Base-by-base conservation (phyloP, 2,113 vertebrate species). In the Typhlomys cinereus region DNA sequence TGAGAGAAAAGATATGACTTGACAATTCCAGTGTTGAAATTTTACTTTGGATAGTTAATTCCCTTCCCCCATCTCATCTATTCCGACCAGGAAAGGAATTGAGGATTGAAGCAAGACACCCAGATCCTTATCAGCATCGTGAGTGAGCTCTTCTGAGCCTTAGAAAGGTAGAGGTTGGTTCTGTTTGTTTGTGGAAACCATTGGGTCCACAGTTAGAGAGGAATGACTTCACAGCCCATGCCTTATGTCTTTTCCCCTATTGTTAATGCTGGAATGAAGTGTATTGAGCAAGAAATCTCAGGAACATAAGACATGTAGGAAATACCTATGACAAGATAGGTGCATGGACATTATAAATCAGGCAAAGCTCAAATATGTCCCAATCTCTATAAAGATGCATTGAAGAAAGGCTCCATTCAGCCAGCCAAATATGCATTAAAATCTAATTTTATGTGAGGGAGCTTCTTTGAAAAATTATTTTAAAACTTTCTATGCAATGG, bases 401-500 rank as follows among this genome's bases (percentile, higher is more conserved):
- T 46, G 75, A 82, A 74, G 66, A 15, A 76, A 27, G 12, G 3
- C 20, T 84, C 12, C 9, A 46, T 82, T 90, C 70, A 59, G 7
- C n/a, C 27, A 64, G n/a, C 36, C 20, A 71, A 75, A 9, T 67
- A 21, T 74, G 21, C 48, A 5, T 93, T 73, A 81, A 78, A 88
- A 87, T 91, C 78, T 95, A 64, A 91, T 89, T 85, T 90, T 93
- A 92, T 91, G 39, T 88, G 76, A 92, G n/a, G n/a, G n/a, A 73
- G 69, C 57, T 54, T 80, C 59, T 89, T 87, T 80, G 34, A 89
- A 87, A 91, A 92, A 61, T 6, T 66, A 17, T 94, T 93, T 93
- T 69, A 92, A 86, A 95, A 87, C 62, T 67, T 91, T 87, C 25
- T 69, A 25, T 94, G 71, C 31, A 93, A 25, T 71, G 74, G 69